phyloP scores from a whole-genome alignment of 2,888 invertebrate species.

The Molorchus minor region DNA sequence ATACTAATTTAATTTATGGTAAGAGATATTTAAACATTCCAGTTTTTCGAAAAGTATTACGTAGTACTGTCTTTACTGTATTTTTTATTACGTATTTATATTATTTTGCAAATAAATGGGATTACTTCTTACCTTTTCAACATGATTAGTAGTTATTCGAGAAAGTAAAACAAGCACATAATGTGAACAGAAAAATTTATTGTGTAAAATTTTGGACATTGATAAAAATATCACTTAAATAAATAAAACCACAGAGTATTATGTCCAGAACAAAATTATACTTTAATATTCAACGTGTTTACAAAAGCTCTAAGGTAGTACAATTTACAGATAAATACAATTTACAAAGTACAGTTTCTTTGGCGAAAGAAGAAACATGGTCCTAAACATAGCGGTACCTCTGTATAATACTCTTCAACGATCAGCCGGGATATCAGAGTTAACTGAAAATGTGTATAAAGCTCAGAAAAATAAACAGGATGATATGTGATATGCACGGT shows the following conservation, averaged over 20 bases:
- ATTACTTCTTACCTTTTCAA: too few relatives aligned
- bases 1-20: too few relatives aligned
- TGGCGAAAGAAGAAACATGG: slow-evolving; percentile 59
- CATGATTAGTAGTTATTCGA: too few relatives aligned
- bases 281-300: slow-evolving; percentile 61
- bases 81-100: too few relatives aligned
- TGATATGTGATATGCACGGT: slow-evolving; percentile 34
- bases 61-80: too few relatives aligned
- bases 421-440: slow-evolving; percentile 24
- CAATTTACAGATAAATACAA: slow-evolving; percentile 59
- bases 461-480: slow-evolving; percentile 32
- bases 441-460: slow-evolving; percentile 36
- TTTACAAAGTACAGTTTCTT: slow-evolving; percentile 58
- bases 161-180: slow-evolving; percentile 1
- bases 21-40: too few relatives aligned
- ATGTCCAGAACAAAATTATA: slow-evolving; percentile 62
- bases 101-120: too few relatives aligned
- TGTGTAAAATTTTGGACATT: slow-evolving; percentile 20
- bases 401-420: slow-evolving; percentile 37
- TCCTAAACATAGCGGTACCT: slow-evolving; percentile 15
- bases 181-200: slow-evolving; percentile 10
- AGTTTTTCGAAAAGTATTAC: too few relatives aligned
- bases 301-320: slow-evolving; percentile 62
- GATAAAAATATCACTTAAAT: slow-evolving; percentile 21
- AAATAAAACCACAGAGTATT: slow-evolving; percentile 28